phyloP scores from a whole-genome alignment of 1,140 invertebrate species.

The Globodera rostochiensis region DNA sequence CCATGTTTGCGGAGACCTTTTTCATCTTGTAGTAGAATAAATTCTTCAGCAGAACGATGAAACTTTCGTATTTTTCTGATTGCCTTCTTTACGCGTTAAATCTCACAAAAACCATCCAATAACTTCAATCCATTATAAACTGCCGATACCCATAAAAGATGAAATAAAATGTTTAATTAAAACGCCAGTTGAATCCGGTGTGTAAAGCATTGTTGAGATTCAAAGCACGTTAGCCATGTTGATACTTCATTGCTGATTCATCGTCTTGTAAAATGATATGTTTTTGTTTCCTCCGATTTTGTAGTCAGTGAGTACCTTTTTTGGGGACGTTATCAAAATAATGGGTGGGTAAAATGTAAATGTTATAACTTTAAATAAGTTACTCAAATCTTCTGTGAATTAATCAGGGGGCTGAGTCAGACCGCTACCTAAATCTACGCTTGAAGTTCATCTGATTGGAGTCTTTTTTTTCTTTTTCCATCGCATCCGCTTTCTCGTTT shows the following conservation, averaged over 20 bases:
- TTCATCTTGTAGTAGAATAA: neutral
- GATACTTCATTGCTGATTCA: conserved; percentile 5
- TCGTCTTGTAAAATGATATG: neutral
- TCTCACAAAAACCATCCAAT: conserved; percentile 1
- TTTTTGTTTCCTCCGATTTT: neutral
- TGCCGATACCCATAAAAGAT: neutral
- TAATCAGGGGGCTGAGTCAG: too few species aligned
- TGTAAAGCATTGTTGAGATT: neutral
- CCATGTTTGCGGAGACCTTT: neutral
- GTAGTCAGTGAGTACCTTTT: too few species aligned
- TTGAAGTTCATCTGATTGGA: too few species aligned
- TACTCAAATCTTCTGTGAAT: too few species aligned
- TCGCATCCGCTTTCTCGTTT: too few species aligned
- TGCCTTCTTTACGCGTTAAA: conserved; percentile 6
- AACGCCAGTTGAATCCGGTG: conserved; percentile 9
- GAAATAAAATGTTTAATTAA: conserved; percentile 2
- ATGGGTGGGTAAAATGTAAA: too few species aligned
- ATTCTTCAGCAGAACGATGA: neutral
- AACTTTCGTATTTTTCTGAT: neutral
- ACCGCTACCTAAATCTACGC: too few species aligned
- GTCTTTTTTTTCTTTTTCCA: too few species aligned
- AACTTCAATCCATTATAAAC: conserved; percentile 1
- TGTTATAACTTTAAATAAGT: too few species aligned
- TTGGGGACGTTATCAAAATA: too few species aligned
- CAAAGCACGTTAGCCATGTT: neutral